These are phyloP conservation scores for Ceriagrion tenellum DNA, from an alignment of 2,888 invertebrate species.

Conservation along the genomic window DNA sequence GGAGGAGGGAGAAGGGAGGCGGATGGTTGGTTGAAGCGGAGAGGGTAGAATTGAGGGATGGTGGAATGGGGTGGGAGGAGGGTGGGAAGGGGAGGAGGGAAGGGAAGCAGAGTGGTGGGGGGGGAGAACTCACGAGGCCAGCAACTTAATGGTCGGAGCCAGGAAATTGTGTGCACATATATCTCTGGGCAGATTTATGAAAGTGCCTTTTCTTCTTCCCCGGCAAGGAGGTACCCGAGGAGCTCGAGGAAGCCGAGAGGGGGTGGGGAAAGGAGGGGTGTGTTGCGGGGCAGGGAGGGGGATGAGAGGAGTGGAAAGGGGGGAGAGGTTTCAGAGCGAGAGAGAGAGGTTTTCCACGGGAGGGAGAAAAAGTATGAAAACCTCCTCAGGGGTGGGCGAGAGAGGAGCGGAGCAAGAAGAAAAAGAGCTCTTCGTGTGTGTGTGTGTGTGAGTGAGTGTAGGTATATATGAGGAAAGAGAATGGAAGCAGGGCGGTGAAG, in stretches of 20 bases:
- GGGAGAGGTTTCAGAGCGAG: neutral
- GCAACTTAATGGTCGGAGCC: slow-evolving; percentile 93
- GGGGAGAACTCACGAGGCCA: slow-evolving; percentile 75
- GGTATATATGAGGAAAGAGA: slow-evolving; percentile 33
- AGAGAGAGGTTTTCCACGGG: neutral
- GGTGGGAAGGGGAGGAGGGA: neutral
- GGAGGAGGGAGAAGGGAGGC: neutral
- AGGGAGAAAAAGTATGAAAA: slow-evolving; percentile 54
- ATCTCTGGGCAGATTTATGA: slow-evolving; percentile 94
- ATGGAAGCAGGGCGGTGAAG: neutral
- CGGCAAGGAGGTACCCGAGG: slow-evolving; percentile 77
- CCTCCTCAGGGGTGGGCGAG: neutral
- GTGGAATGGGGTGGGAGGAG: neutral
- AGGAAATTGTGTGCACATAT: slow-evolving; percentile 95
- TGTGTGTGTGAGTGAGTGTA: too few relatives aligned
- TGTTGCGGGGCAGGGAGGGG: slow-evolving; percentile 68
- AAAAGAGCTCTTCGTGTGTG: neutral
- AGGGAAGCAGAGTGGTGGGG: neutral
- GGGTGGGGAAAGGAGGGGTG: slow-evolving; percentile 69
- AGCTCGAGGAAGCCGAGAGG: slow-evolving; percentile 70
- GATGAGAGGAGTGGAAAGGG: neutral
- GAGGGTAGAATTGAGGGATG: neutral
- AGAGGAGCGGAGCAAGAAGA: neutral
- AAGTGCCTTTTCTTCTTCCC: slow-evolving; percentile 85
- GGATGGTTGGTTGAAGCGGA: neutral